Evolutionary conservation across 2,113 vertebrate genomes (phyloP).

Genomic region (chimpanzee (Pan troglodytes)): NHGRI_mPanTro3-v2.1_pri NC_072421.2:49082001-49082500

Average conservation of each 20-base stretch:
- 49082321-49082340: neutral
- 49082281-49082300: neutral
- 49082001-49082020: neutral
- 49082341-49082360: neutral
- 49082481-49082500: neutral
- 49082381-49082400: neutral
- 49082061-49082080: neutral
- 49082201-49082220: conserved; percentile 8
- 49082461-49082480: conserved; percentile 22
- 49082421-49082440: neutral
- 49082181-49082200: neutral
- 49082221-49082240: neutral
- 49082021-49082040: neutral
- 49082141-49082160: conserved; percentile 23
- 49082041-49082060: neutral
- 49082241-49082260: neutral
- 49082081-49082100: conserved; percentile 1
- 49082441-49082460: neutral
- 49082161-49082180: neutral
- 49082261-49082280: neutral
- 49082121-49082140: neutral
- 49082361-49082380: neutral
- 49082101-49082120: neutral
- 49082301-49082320: conserved; percentile 24
- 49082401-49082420: conserved; percentile 19